Conservation (phyloP, 2,888 invertebrate genomes). For the Griposia aprilina region DNA sequence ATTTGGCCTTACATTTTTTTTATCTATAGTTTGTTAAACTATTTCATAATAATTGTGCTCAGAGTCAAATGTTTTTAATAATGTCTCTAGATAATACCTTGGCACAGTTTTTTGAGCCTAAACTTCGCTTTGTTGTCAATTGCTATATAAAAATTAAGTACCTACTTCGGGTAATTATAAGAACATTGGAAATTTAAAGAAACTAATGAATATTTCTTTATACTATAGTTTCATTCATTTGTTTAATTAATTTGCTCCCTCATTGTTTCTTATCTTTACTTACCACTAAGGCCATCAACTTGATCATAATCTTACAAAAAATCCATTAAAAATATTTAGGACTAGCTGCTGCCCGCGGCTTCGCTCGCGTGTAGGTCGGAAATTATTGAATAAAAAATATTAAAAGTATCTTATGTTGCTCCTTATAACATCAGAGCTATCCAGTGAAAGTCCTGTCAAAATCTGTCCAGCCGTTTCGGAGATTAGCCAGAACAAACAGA, state of each 20-base stretch:
- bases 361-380: no score
- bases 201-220: background rate
- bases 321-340: background rate
- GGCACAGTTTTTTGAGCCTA: conserved; percentile 17
- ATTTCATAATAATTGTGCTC: background rate
- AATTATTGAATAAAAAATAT: no score
- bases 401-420: no score
- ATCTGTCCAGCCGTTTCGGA: no score
- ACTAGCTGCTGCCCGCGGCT: no score
- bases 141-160: no score
- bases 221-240: background rate
- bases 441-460: no score
- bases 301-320: background rate
- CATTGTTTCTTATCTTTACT: background rate
- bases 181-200: background rate
- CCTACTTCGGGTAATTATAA: no score
- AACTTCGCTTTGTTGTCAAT: background rate
- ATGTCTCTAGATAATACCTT: conserved; percentile 20
- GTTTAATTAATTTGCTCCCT: background rate
- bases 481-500: no score
- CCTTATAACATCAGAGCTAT: no score
- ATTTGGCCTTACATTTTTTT: conserved; percentile 52
- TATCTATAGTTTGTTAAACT: conserved; percentile 16
- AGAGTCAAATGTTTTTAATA: conserved; percentile 30
- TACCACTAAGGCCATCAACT: background rate